phyloP scores from a whole-genome alignment of 2,113 vertebrate genomes.

The Cynoglossus semilaevis region DNA sequence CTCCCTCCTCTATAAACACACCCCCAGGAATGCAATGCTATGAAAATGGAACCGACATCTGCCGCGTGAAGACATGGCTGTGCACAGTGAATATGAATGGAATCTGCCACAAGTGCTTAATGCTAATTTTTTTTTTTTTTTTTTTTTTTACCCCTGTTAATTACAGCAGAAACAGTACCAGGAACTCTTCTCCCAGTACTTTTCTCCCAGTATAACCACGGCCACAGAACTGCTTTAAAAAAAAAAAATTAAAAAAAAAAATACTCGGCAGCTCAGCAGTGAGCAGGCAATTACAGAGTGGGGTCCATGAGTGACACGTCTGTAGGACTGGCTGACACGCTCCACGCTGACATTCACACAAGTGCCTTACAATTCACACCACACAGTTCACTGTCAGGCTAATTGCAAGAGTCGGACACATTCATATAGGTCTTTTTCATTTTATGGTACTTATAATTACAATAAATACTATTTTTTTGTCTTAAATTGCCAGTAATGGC shows the following conservation, averaged over 20 bases:
- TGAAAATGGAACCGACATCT: constrained; percentile 68
- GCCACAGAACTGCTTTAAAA: constrained; percentile 53
- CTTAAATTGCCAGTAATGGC: constrained; percentile 45
- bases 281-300: constrained; percentile 70
- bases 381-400: constrained; percentile 42
- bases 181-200: constrained; percentile 34
- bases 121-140: too few relatives aligned
- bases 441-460: constrained; percentile 43
- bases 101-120: constrained; percentile 24
- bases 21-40: constrained; percentile 62
- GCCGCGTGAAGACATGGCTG: constrained; percentile 51
- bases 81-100: constrained; percentile 66
- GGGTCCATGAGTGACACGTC: constrained; percentile 56
- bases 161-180: too few relatives aligned
- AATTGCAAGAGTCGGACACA: constrained; percentile 30
- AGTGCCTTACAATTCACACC: constrained; percentile 54
- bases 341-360: constrained; percentile 44
- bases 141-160: too few relatives aligned
- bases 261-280: constrained; percentile 60
- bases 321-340: constrained; percentile 48
- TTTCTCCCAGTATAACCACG: constrained; percentile 51
- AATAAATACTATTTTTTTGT: constrained; percentile 57
- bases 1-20: constrained; percentile 63
- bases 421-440: constrained; percentile 18
- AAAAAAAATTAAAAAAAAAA: too few relatives aligned